phyloP scores from a whole-genome alignment of 1,140 invertebrate genomes.

The Scaptomyza hsui region DNA sequence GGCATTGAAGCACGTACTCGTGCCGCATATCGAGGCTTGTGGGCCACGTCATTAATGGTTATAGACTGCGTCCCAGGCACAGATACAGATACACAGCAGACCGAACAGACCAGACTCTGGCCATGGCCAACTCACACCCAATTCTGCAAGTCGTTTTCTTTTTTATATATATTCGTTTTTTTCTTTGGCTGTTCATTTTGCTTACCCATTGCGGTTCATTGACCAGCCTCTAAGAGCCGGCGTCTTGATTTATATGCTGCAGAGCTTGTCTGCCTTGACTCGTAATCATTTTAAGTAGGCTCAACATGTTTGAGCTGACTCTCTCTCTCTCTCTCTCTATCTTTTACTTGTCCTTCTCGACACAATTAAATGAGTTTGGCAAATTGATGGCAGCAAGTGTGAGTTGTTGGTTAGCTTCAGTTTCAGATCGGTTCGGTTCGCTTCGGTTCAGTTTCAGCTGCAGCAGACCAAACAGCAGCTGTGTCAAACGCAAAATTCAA shows the following conservation, averaged over 20 bases:
- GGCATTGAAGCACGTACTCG: conserved; percentile 51
- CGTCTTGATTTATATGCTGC: conserved; percentile 65
- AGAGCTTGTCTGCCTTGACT: conserved; percentile 15
- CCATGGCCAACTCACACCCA: neutral
- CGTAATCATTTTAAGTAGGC: conserved; percentile 58
- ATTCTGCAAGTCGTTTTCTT: neutral
- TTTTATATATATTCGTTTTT: conserved; percentile 4
- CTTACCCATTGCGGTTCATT: conserved; percentile 62
- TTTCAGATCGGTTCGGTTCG: too few species aligned
- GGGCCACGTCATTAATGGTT: conserved; percentile 78
- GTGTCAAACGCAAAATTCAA: conserved; percentile 73
- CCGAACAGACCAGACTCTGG: neutral
- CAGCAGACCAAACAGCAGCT: conserved; percentile 13
- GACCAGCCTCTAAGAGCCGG: conserved; percentile 49
- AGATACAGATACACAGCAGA: conserved; percentile 2
- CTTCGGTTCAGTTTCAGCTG: neutral
- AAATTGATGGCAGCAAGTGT: conserved; percentile 36
- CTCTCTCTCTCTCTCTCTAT: too few species aligned
- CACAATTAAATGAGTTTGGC: conserved; percentile 58
- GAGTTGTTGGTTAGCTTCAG: too few species aligned
- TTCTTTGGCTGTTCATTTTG: conserved; percentile 21
- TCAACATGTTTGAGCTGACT: conserved; percentile 42
- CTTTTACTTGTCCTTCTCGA: conserved; percentile 6
- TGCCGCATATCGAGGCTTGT: conserved; percentile 44
- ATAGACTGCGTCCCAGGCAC: conserved; percentile 55